A percentile compares a stretch with the other conserved stretches of the same genome.
Evolutionary conservation across 2,113 vertebrate genomes (phyloP).

Genomic region (Forbesichthys papilliferus): DNA sequence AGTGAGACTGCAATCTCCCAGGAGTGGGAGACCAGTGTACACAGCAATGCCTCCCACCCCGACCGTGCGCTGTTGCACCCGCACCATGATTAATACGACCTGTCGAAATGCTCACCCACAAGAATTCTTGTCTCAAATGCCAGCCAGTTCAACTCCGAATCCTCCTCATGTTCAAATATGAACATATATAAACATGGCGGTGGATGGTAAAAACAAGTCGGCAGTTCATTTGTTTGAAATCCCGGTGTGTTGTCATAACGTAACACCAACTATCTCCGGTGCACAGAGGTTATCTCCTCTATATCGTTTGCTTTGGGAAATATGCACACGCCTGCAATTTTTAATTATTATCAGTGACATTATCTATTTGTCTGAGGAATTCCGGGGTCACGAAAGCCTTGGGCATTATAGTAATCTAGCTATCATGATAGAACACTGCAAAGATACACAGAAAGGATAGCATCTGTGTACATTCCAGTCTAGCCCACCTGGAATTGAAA

Average conservation of each 20-base stretch:
- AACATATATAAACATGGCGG: slow-evolving; percentile 39
- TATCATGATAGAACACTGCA: not conserved
- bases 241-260: slow-evolving; percentile 15
- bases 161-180: slow-evolving; percentile 38
- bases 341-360: not conserved
- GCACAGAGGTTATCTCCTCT: slow-evolving; percentile 6
- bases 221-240: slow-evolving; percentile 33
- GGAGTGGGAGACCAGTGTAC: slow-evolving; percentile 12
- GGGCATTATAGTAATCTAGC: not conserved
- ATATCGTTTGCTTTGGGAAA: not conserved
- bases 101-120: slow-evolving; percentile 62
- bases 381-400: not conserved
- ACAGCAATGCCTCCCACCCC: slow-evolving; percentile 52
- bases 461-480: not conserved
- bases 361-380: not conserved
- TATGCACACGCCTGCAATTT: slow-evolving; percentile 3
- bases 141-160: slow-evolving; percentile 51
- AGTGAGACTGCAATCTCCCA: slow-evolving; percentile 62
- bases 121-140: slow-evolving; percentile 52
- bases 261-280: not conserved
- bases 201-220: slow-evolving; percentile 24
- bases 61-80: slow-evolving; percentile 20
- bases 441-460: not conserved
- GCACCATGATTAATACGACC: slow-evolving; percentile 64
- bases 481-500: not conserved